Evolutionary conservation across 2,113 vertebrate genomes (phyloP).

Genomic region (Carettochelys insculpta): DNA sequence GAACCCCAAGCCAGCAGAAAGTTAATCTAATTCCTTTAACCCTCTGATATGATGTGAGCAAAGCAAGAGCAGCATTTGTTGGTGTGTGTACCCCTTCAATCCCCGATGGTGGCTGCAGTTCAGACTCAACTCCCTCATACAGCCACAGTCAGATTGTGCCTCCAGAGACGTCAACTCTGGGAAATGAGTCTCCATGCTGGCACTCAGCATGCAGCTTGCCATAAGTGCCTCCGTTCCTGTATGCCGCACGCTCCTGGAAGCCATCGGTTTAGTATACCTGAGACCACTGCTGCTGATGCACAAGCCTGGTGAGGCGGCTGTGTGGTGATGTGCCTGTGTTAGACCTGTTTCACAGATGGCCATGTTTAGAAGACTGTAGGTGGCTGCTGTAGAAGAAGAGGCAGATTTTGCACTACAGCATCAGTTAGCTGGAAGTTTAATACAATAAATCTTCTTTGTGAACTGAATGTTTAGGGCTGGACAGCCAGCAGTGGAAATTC

Average conservation of each 20-base stretch:
- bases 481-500: background rate
- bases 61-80: background rate
- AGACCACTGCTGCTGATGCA: background rate
- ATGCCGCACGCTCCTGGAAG: too few relatives aligned
- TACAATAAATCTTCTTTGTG: background rate
- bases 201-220: background rate
- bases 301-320: rapidly evolving
- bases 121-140: background rate
- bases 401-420: background rate
- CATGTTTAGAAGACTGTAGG: background rate
- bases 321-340: background rate
- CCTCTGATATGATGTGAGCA: background rate
- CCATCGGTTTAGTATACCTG: background rate
- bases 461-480: background rate
- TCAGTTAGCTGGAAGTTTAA: rapidly evolving
- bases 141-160: background rate
- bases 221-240: rapidly evolving
- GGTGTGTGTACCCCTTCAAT: background rate
- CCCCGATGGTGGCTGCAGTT: background rate
- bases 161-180: background rate
- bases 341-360: background rate
- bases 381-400: background rate
- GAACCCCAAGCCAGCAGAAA: background rate
- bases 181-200: background rate
- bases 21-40: background rate